Evolutionary conservation across 2,888 invertebrate genomes (phyloP).

Genomic region (Mythimna pallens): DNA sequence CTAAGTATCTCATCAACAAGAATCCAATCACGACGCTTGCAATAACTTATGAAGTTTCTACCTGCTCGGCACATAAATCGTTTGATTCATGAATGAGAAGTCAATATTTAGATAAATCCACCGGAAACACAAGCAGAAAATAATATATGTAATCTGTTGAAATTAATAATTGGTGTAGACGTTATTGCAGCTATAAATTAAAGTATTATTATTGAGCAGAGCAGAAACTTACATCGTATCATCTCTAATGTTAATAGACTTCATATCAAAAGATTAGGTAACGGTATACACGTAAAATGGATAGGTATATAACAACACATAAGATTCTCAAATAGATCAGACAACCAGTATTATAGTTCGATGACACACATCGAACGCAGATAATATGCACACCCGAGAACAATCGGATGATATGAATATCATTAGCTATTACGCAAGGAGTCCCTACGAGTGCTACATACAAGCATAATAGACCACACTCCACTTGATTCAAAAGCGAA

Average conservation of each 20-base stretch:
- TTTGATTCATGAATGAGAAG: conserved; percentile 51
- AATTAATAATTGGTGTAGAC: conserved; percentile 54
- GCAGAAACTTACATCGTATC: conserved; percentile 30
- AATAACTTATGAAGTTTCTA: conserved; percentile 42
- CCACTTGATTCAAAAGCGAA: conserved; percentile 70
- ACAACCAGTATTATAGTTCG: conserved; percentile 61
- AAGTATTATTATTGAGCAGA: conserved; percentile 42
- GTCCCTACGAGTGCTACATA: conserved; percentile 57
- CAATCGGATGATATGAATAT: conserved; percentile 66
- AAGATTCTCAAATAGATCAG: conserved; percentile 57
- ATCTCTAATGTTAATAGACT: conserved; percentile 27
- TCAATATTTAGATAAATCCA: conserved; percentile 59
- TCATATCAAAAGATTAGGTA: conserved; percentile 32
- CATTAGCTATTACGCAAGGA: conserved; percentile 67
- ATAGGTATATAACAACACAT: conserved; percentile 22
- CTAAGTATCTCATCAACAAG: conserved; percentile 35
- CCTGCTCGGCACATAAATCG: conserved; percentile 47
- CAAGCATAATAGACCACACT: conserved; percentile 70
- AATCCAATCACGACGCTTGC: conserved; percentile 21
- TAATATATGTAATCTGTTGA: conserved; percentile 46
- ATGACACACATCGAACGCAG: conserved; percentile 57
- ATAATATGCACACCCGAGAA: conserved; percentile 61
- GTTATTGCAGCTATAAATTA: conserved; percentile 53
- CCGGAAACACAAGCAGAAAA: conserved; percentile 47
- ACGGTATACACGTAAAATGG: conserved; percentile 28